phyloP scores from a whole-genome alignment of 1,140 invertebrate genomes.

The Linepithema humile region DNA sequence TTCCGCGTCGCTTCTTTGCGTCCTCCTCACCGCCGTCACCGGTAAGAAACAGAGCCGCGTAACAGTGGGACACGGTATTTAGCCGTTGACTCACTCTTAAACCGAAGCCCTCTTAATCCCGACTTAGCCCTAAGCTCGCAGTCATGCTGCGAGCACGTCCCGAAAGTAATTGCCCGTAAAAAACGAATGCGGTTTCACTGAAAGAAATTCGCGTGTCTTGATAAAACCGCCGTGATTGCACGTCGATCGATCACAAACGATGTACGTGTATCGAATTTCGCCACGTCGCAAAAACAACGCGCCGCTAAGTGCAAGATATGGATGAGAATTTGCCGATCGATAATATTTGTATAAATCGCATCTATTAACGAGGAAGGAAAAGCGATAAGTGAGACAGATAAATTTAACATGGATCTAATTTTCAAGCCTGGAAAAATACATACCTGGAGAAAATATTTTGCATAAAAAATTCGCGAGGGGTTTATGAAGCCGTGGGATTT shows the following conservation, averaged over 20 bases:
- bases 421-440: not conserved
- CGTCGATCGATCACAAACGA: not conserved
- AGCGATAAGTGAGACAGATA: not conserved
- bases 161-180: not conserved
- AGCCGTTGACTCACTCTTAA: not conserved
- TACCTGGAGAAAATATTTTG: not conserved
- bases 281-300: not conserved
- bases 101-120: not conserved
- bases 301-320: not conserved
- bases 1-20: constrained; percentile 71
- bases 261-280: too few relatives aligned
- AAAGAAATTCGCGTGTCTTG: not conserved
- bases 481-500: not conserved
- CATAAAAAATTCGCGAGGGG: not conserved
- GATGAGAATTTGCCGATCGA: not conserved
- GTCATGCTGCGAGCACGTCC: not conserved
- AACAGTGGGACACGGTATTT: constrained; percentile 21
- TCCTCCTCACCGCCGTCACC: constrained; percentile 72
- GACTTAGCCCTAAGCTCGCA: not conserved
- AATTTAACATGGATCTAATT: not conserved
- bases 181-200: not conserved
- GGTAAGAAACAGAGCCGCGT: constrained; percentile 73
- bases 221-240: not conserved
- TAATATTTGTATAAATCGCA: not conserved
- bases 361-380: not conserved